These are phyloP conservation scores for Drosophila flavopinicola DNA, from an alignment of 2,888 invertebrate species.

Conservation along the genomic window DNA sequence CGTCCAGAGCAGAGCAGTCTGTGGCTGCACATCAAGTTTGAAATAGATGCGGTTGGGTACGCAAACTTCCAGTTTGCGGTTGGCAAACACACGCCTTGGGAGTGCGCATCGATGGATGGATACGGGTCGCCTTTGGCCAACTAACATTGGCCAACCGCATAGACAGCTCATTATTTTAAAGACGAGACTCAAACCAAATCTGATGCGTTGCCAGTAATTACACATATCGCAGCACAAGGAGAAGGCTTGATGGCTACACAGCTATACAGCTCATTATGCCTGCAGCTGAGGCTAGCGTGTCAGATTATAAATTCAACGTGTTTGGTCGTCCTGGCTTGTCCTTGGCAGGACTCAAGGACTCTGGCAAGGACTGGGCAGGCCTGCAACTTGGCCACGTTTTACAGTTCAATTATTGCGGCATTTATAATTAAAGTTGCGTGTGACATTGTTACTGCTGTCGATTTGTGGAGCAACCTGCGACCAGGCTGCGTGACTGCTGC, in stretches of 20 bases:
- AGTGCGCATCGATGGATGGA: neutral
- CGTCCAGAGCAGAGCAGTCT: neutral
- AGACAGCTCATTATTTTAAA: slow-evolving; percentile 40
- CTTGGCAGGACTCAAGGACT: neutral
- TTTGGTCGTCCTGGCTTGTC: slow-evolving; percentile 4
- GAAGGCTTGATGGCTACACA: neutral
- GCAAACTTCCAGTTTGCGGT: slow-evolving; percentile 57
- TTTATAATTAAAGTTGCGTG: slow-evolving; percentile 70
- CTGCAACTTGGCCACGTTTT: slow-evolving; percentile 37
- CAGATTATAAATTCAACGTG: slow-evolving; percentile 16
- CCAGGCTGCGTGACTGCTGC: slow-evolving; percentile 28
- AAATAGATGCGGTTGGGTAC: slow-evolving; percentile 38
- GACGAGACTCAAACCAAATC: slow-evolving; percentile 16
- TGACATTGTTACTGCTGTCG: slow-evolving; percentile 40
- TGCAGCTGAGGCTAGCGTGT: neutral
- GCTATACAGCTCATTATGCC: slow-evolving; percentile 19
- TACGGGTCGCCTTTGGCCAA: too few relatives aligned
- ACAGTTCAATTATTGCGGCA: slow-evolving; percentile 63
- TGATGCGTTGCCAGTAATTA: slow-evolving; percentile 21
- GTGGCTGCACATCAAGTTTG: slow-evolving; percentile 16
- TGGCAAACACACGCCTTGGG: slow-evolving; percentile 23
- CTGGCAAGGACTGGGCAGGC: neutral
- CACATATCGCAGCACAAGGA: neutral
- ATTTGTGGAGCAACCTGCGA: slow-evolving; percentile 30
- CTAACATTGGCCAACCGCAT: slow-evolving; percentile 18